Base-by-base conservation (phyloP, 2,113 vertebrate species). In the Brachypteracias leptosomus region DNA sequence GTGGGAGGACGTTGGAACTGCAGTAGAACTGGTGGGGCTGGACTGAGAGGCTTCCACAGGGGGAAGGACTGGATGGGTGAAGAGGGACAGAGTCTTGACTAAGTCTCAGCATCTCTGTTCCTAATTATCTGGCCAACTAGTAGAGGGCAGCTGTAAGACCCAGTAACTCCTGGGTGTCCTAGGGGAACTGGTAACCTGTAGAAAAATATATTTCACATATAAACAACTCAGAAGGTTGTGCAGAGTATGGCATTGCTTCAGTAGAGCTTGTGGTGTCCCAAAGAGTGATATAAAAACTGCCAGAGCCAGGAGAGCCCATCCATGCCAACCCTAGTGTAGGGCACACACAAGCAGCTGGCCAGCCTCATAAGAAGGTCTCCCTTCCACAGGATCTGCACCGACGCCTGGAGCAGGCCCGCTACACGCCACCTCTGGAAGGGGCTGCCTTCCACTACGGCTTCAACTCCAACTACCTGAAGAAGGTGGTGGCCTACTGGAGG, bases 401-500 rank as follows among this genome's bases (percentile, higher is more conserved):
- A 33, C 98, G 98, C 46, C 98, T 99, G 54, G 99, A 99, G 70
- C 96, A 70, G 72, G 93, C 96, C 15, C 98, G 98, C 54, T 98
- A 98, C 61, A 65, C 98, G 1, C 95, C 98, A 0, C 98, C 98
- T 0, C 89, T 99, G 72, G 98, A 99, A 77, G 98, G 98, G n/a
- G 88, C 96, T 0, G 66, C 96, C 52, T 99, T 99, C 88, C 97
- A 99, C 22, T 99, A 99, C 0, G 99, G 99, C 71, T 99, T 99
- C 96, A 99, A 98, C 81, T 98, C 98, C 25, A 94, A 44, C 76
- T 97, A 98, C 89, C 97, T 99, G 36, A 96, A 8, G 96, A 98
- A 84, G 81, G 98, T 99, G 63, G 95, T 98, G 85, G 97, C 98
- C 58, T 99, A 99, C 52, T 99, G 99, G 99, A 98, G 98, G 96